These are phyloP conservation scores for Drosophila nigricruria DNA, from an alignment of 2,888 invertebrate species.

Conservation along the genomic window DNA sequence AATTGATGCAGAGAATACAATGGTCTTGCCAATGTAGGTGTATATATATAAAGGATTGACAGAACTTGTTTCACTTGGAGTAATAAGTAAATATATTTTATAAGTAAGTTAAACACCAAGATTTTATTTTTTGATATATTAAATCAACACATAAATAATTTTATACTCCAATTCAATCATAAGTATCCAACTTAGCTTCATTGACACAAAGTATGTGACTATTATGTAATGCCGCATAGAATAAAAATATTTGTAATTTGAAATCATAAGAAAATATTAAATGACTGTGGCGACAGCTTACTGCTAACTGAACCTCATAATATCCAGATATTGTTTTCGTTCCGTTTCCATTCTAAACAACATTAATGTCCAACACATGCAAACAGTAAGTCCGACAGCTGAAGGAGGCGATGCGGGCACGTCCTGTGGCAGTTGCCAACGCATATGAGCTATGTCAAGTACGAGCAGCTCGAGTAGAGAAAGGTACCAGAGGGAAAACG, in stretches of 20 bases:
- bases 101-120: background rate
- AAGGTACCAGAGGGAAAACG: slow-evolving; percentile 12
- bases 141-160: background rate
- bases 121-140: background rate
- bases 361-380: slow-evolving; percentile 68
- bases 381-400: slow-evolving; percentile 44
- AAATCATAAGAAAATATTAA: slow-evolving; percentile 28
- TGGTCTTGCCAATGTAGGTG: background rate
- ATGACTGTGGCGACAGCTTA: slow-evolving; percentile 17
- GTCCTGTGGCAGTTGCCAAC: slow-evolving; percentile 26
- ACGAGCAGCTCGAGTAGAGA: slow-evolving; percentile 22
- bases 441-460: slow-evolving; percentile 66
- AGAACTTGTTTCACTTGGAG: no score
- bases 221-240: background rate
- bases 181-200: no score
- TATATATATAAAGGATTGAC: no score
- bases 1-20: background rate
- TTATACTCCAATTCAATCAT: background rate
- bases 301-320: slow-evolving; percentile 44
- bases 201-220: background rate
- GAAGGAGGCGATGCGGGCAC: slow-evolving; percentile 1
- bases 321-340: slow-evolving; percentile 57
- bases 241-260: slow-evolving; percentile 26
- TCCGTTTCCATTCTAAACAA: slow-evolving; percentile 63
- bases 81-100: background rate